These are phyloP conservation scores for Gasterosteus aculeatus DNA, from an alignment of 2,113 vertebrate species.

Conservation along the genomic window DNA sequence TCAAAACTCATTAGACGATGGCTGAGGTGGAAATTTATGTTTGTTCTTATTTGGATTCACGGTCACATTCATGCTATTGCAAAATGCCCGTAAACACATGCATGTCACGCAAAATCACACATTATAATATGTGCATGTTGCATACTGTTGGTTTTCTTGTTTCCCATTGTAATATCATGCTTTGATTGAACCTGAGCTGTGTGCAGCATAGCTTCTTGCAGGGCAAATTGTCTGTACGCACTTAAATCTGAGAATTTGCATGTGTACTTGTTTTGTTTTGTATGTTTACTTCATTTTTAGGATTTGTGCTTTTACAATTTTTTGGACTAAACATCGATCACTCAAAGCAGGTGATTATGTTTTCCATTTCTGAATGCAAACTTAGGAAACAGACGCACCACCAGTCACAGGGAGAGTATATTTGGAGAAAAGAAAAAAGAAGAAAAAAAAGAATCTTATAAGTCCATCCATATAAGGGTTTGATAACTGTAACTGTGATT, in stretches of 20 bases:
- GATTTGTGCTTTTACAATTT: background rate
- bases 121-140: constrained; percentile 8
- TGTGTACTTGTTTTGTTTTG: background rate
- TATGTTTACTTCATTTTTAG: background rate
- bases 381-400: background rate
- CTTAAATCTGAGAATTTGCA: background rate
- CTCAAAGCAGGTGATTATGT: too few species aligned
- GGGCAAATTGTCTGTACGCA: background rate
- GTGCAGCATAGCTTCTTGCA: constrained; percentile 4
- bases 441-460: background rate
- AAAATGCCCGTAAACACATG: too few species aligned
- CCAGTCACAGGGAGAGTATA: background rate
- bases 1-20: too few species aligned
- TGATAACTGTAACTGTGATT: background rate
- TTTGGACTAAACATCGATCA: background rate
- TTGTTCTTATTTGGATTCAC: too few species aligned
- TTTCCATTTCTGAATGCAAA: background rate
- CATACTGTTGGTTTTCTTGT: background rate
- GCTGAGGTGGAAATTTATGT: too few species aligned
- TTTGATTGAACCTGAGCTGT: constrained; percentile 9
- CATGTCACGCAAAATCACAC: too few species aligned
- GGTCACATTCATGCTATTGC: too few species aligned
- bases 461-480: background rate
- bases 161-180: constrained; percentile 16
- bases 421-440: background rate